Conservation (phyloP, 2,888 invertebrate genomes). For the Cataglyphis albicans region DNA sequence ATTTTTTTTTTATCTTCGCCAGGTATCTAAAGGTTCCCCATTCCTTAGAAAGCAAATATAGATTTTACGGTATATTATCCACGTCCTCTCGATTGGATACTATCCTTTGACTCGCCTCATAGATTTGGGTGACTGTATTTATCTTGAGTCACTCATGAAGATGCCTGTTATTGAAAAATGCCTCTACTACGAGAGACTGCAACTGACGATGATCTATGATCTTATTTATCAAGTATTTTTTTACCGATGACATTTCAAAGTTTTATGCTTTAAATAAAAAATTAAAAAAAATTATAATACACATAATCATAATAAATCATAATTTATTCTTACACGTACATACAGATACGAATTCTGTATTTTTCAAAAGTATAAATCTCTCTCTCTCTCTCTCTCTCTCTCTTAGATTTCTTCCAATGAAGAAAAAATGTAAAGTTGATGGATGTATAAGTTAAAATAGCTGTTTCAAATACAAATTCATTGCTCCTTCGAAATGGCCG, state of each 20-base stretch:
- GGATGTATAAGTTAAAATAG: conserved; percentile 16
- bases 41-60: conserved; percentile 56
- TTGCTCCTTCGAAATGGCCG: background rate
- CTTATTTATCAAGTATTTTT: conserved; percentile 28
- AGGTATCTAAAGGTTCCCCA: conserved; percentile 16
- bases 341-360: background rate
- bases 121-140: conserved; percentile 39
- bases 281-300: background rate
- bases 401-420: conserved; percentile 10
- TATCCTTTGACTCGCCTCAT: conserved; percentile 32
- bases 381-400: background rate
- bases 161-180: conserved; percentile 34
- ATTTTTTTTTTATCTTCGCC: conserved; percentile 25
- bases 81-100: conserved; percentile 49
- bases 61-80: conserved; percentile 60
- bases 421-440: background rate
- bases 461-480: background rate
- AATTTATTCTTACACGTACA: background rate
- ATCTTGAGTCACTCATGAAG: conserved; percentile 28
- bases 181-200: conserved; percentile 40
- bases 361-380: conserved; percentile 14
- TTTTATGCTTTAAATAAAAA: background rate
- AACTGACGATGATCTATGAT: conserved; percentile 48
- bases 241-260: background rate
- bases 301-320: background rate